Evolutionary conservation across 2,888 invertebrate genomes (phyloP).

Genomic region (Tenodera sinensis): DNA sequence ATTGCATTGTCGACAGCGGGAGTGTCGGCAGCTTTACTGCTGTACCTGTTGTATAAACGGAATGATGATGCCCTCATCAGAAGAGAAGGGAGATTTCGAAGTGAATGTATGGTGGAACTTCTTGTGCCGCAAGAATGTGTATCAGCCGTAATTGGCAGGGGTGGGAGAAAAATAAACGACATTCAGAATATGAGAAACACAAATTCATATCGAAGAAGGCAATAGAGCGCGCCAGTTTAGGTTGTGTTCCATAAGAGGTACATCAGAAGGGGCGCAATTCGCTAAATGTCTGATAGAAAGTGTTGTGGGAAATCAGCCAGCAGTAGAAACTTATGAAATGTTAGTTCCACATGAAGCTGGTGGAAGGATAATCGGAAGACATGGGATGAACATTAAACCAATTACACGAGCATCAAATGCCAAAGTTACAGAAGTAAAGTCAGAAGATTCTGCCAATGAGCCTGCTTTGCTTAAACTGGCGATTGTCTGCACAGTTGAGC

Average conservation of each 20-base stretch:
- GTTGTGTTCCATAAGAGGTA: constrained; percentile 63
- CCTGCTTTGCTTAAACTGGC: constrained; percentile 39
- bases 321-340: constrained; percentile 62
- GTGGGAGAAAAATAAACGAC: constrained; percentile 70
- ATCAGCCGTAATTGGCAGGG: constrained; percentile 55
- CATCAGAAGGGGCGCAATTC: constrained; percentile 59
- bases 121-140: constrained; percentile 40
- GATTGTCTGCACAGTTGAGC: constrained; percentile 65
- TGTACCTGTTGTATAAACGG: not conserved
- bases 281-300: constrained; percentile 71
- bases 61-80: not conserved
- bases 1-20: not conserved
- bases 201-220: constrained; percentile 48
- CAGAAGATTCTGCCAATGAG: not conserved
- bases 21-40: not conserved
- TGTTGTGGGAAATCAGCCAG: constrained; percentile 63
- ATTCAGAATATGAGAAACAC: constrained; percentile 73
- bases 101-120: not conserved
- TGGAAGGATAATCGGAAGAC: constrained; percentile 71
- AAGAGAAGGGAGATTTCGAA: not conserved
- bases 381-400: constrained; percentile 66
- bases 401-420: constrained; percentile 72
- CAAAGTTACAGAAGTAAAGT: constrained; percentile 58
- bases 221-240: constrained; percentile 49
- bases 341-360: constrained; percentile 62